These are phyloP conservation scores for Eilema griseolum DNA, from an alignment of 2,888 invertebrate species.

Conservation along the genomic window DNA sequence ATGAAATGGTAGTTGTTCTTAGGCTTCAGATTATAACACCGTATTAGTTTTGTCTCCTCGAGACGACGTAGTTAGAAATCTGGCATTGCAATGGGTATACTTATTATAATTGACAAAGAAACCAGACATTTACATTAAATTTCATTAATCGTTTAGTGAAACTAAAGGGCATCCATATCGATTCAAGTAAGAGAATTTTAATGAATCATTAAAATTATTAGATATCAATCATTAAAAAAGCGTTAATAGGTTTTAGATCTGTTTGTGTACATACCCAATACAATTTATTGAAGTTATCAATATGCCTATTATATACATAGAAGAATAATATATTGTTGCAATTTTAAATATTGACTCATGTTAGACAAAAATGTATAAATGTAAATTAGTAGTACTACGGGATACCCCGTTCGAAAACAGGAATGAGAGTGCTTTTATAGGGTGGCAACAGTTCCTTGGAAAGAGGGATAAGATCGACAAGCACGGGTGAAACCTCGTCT, in stretches of 20 bases:
- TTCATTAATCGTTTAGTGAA: background rate
- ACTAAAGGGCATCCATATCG: background rate
- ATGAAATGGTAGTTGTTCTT: background rate
- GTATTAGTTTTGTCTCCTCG: background rate
- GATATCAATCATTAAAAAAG: background rate
- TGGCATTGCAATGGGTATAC: background rate
- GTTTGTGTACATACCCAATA: background rate
- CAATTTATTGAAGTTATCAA: background rate
- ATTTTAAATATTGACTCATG: background rate
- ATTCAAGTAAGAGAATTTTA: background rate
- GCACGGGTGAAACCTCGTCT: background rate
- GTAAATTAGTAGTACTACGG: background rate
- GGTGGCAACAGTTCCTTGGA: background rate
- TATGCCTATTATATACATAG: background rate
- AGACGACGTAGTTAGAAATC: background rate
- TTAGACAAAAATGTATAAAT: background rate
- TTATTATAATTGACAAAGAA: too few relatives aligned
- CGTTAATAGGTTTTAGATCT: background rate
- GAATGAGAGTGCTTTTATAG: background rate
- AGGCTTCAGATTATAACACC: background rate
- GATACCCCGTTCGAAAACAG: background rate
- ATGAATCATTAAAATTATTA: too few relatives aligned
- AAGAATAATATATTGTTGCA: background rate
- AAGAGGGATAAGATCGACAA: background rate
- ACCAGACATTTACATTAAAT: too few relatives aligned